A percentile compares a stretch with the other conserved stretches of the same genome.
Evolutionary conservation across 2,113 vertebrate genomes (phyloP).

Genomic region (Chrysemys picta): DNA sequence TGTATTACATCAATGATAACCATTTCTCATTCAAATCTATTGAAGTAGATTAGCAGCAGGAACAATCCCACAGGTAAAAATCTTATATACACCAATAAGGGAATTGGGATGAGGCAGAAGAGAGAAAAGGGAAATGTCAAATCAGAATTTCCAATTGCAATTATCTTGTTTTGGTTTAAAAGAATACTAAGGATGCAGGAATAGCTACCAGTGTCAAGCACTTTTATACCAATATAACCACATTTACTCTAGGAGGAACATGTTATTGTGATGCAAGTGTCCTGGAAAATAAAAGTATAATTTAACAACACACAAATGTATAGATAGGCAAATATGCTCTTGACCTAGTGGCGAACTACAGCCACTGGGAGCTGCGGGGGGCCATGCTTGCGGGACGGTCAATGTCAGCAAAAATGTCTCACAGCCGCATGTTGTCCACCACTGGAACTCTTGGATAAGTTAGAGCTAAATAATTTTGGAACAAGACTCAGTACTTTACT

Average conservation of each 20-base stretch:
- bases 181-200: neutral
- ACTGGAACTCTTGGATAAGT: too few relatives aligned
- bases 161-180: neutral
- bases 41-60: neutral
- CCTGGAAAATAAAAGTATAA: neutral
- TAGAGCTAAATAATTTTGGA: rapidly evolving
- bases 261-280: neutral
- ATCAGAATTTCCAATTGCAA: neutral
- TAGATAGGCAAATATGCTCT: neutral
- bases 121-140: neutral
- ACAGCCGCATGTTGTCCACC: too few relatives aligned
- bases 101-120: neutral
- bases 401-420: too few relatives aligned
- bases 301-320: neutral
- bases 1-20: neutral
- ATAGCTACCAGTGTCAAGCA: neutral
- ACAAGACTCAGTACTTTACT: neutral
- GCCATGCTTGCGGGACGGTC: too few relatives aligned
- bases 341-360: neutral
- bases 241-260: neutral
- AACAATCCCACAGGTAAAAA: neutral
- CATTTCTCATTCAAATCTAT: neutral
- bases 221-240: neutral
- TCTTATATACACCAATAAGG: neutral
- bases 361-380: too few relatives aligned